Evolutionary conservation across 1,140 invertebrate species (phyloP), one percentile per base, ranked within the genome.

Genomic region (Diachasma alloeum): DNA sequence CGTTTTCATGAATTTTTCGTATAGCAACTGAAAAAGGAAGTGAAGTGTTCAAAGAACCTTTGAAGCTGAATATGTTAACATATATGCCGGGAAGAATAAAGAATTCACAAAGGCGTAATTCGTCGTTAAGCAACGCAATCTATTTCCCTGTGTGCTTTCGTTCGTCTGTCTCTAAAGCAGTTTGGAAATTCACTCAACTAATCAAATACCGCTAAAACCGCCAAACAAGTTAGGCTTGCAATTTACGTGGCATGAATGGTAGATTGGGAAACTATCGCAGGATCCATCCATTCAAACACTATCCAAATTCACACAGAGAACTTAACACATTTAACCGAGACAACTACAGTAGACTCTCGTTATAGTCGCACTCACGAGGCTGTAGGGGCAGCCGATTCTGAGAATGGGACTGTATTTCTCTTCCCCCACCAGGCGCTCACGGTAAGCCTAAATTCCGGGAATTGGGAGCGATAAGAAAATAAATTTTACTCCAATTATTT

Each of bases 141-240:
- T 56, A 70, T 76, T 37, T 26, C 8, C 19, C 42, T 19, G n/a
- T 69, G 39, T 68, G 44, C 44, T 75, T 46, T 69, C 31, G 46
- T 70, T 56, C 36, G 17, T 26, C 75, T 39, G 72, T 82, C 73
- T 74, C 72, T 70, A 69, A 84, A 88, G 85, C 83, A 87, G 83
- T 87, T 86, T 78, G 86, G 83, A 87, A 89, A 88, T 88, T 87
- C 85, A 87, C 85, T 88, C 83, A 87, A 88, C 87, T 87, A 88
- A 87, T 89, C 86, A 88, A 89, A 88, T 89, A 87, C 86, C 87
- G 82, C 86, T 87, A 86, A 89, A 88, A 88, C 87, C 88, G 81
- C 86, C 82, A 87, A 88, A 88, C 87, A 88, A 88, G 87, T 89
- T 88, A 84, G 85, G 85, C 85, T 87, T 84, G 85, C 84, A 87